Evolutionary conservation across 2,888 invertebrate species (phyloP), one percentile per base, ranked within the genome.

Genomic region (Heliconius ismenius): DNA sequence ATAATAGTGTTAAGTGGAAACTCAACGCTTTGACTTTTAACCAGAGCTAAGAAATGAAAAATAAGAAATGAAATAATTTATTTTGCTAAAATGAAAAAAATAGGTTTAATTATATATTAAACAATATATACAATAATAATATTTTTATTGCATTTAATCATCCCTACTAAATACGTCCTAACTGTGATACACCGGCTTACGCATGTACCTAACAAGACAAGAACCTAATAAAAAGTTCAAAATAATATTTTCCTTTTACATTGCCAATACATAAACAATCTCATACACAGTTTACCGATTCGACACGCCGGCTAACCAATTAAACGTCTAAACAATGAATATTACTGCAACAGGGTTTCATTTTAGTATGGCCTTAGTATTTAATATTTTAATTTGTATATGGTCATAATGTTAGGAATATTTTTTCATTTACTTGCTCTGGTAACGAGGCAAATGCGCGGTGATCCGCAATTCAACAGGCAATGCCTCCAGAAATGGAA

Each of bases 251-350:
- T 73, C 62, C 60, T 73, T 62, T 26, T 63, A 24, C 39, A 13
- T 62, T 63, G 26, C 43, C 62, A 26, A 73, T 73, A 62, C 60
- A 39, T 21, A 73, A 63, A 63, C 62, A 73, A 73, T 73, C 62
- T 73, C 18, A 10, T 26, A 26, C 73, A 18, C 43, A 62, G 60
- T 62, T 73, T 73, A 73, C 21, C 73, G 43, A 73, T 73, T 73
- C 28, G 73, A 26, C 6, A 73, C 73, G 26, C 62, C 62, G 62
- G 62, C 43, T 63, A 36, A 39, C 21, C 60, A 26, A 73, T 73
- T 73, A 73, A 26, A 15, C 64, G 28, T 74, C 64, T 49, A 74
- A 54, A 73, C 62, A 73, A 62, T 21, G 26, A 60, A 32, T 60
- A 62, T 39, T 74, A 73, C 60, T 43, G 24, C 10, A 62, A 26